phyloP scores from a whole-genome alignment of 1,140 invertebrate species.

The Thereuonema tuberculata region DNA sequence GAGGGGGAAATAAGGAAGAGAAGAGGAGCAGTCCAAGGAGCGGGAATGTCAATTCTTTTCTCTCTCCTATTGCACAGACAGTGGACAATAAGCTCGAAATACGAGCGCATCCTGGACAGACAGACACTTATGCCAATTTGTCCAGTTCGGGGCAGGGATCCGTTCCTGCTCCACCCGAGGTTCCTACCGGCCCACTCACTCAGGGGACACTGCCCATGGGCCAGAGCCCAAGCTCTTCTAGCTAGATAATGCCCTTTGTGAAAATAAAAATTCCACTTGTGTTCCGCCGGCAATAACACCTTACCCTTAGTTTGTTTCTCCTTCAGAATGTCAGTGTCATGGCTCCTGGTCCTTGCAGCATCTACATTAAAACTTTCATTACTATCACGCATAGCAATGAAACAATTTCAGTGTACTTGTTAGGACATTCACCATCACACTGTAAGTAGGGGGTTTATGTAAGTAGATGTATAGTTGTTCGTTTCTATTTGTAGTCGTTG shows the following conservation, averaged over 20 bases:
- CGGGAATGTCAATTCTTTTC: constrained; percentile 6
- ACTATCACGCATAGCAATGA: no score
- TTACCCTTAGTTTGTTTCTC: no score
- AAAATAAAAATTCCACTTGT: no score
- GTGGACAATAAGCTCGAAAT: constrained; percentile 23
- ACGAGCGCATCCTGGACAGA: constrained; percentile 27
- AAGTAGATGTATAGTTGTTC: no score
- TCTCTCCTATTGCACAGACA: constrained; percentile 25
- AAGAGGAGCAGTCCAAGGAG: background rate
- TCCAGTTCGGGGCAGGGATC: background rate
- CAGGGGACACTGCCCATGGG: background rate
- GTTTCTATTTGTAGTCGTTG: no score
- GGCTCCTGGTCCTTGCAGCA: no score
- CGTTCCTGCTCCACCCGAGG: background rate
- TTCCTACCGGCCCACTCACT: constrained; percentile 2
- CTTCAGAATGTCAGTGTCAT: no score
- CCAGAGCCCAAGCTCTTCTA: background rate
- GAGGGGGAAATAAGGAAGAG: background rate
- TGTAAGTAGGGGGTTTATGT: no score
- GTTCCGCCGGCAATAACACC: background rate
- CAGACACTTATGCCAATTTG: background rate
- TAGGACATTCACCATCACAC: no score
- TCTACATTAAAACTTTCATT: no score
- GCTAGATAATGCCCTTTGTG: background rate
- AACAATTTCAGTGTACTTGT: no score